Base-by-base conservation (phyloP, 2,113 vertebrate genomes). In the Scartelaos histophorus region DNA sequence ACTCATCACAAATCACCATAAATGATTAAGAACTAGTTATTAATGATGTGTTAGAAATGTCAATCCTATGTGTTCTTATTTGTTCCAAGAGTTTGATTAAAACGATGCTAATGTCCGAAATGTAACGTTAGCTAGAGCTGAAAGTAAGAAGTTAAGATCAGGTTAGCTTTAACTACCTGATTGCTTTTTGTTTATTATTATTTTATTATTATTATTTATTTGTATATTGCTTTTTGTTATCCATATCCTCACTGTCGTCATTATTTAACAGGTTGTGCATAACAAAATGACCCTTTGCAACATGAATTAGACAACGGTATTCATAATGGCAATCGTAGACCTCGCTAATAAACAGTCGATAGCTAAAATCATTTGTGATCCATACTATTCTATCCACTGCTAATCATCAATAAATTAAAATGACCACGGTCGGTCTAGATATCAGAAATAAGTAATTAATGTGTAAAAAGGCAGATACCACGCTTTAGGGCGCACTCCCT, bases 1-100 rank as follows among this genome's bases (percentile, higher is more conserved):
- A 0, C 21, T 46, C 0, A 56, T 0, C 12, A 0, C 12, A 46
- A 29, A 38, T 0, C 15, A 7, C 4, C n/a, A 2, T 2, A 19
- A 5, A 0, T n/a, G 65, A 35, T 0, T 5, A 24, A 45, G 21
- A 43, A 21, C n/a, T 43, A 43, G 10, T 0, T 1, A 54, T 21
- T 54, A 21, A 54, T 19, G 10, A 10, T 19, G 51, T n/a, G 19
- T 10, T 17, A 7, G 19, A 54, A 54, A 11, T 9, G 1, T 43
- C 10, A 43, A 43, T 43, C 9, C 38, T 11, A 43, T 43, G 1
- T 4, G 2, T 56, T 10, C 17, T 56, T 56, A 0, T 10, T 54
- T 61, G 2, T 17, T 21, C 2, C 38, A 11, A 43, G n/a, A 16
- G 11, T 57, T 53, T 22, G 10, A 0, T 5, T 17, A 22, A 12